These are phyloP conservation scores for Buceros bicornis DNA, from an alignment of 2,797 vertebrate genomes.

Conservation along the genomic window DNA sequence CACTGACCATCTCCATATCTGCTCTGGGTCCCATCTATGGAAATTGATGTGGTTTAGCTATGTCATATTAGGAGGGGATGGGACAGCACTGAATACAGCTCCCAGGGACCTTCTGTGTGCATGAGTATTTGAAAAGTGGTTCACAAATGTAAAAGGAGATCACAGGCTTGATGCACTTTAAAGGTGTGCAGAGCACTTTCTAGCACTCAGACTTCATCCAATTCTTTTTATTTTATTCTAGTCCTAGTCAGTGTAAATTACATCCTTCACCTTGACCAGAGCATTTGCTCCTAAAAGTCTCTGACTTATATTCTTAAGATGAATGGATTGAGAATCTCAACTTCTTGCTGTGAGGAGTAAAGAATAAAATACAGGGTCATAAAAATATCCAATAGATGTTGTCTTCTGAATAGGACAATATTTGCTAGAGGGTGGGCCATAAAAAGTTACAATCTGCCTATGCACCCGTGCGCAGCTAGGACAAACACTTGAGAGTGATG, in stretches of 20 bases:
- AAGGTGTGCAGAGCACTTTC: background rate
- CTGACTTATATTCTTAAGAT: background rate
- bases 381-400: background rate
- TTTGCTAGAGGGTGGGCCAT: background rate
- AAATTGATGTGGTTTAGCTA: background rate
- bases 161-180: background rate
- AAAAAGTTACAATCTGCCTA: background rate
- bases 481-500: background rate
- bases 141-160: background rate
- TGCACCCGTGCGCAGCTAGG: background rate
- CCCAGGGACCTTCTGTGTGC: background rate
- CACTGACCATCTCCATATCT: background rate
- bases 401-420: background rate
- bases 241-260: background rate
- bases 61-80: background rate
- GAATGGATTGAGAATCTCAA: background rate
- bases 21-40: background rate
- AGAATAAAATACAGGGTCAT: background rate
- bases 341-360: background rate
- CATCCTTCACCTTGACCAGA: background rate
- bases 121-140: background rate
- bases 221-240: background rate
- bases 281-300: background rate
- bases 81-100: background rate
- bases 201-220: background rate